A percentile compares a stretch with the other conserved stretches of the same genome.
These are phyloP conservation scores for Oeneis ivallda DNA, from an alignment of 2,888 invertebrate species.

Conservation along the genomic window DNA sequence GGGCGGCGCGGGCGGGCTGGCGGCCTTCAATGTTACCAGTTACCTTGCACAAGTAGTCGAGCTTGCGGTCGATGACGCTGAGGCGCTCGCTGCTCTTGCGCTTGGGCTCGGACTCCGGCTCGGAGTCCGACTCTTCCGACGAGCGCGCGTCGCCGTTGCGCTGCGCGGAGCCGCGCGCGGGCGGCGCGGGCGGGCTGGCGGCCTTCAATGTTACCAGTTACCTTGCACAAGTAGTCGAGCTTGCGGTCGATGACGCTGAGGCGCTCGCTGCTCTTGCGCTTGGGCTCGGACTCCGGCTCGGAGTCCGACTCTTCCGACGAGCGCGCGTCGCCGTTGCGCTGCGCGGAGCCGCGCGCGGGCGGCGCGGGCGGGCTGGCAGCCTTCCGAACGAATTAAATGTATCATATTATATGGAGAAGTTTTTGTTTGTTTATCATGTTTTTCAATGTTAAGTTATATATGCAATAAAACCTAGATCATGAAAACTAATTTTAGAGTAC, in stretches of 20 bases:
- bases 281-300: slow-evolving; percentile 49
- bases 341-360: slow-evolving; percentile 42
- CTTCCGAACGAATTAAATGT: slow-evolving; percentile 15
- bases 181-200: neutral
- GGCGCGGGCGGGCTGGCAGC: slow-evolving; percentile 25
- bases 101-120: slow-evolving; percentile 50
- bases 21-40: too few relatives aligned
- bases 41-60: slow-evolving; percentile 59
- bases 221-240: slow-evolving; percentile 61
- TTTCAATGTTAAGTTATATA: too few relatives aligned
- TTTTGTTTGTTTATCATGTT: too few relatives aligned
- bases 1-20: neutral
- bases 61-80: slow-evolving; percentile 57
- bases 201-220: too few relatives aligned
- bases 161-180: slow-evolving; percentile 41
- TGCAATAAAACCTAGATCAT: too few relatives aligned
- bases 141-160: slow-evolving; percentile 49
- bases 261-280: slow-evolving; percentile 52
- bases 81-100: slow-evolving; percentile 53
- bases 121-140: slow-evolving; percentile 38
- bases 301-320: slow-evolving; percentile 39
- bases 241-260: slow-evolving; percentile 59
- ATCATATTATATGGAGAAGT: too few relatives aligned
- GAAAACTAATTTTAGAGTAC: too few relatives aligned
- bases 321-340: slow-evolving; percentile 49